Conservation (phyloP, 2,113 vertebrate genomes). For the Rhadina sibilatrix region DNA sequence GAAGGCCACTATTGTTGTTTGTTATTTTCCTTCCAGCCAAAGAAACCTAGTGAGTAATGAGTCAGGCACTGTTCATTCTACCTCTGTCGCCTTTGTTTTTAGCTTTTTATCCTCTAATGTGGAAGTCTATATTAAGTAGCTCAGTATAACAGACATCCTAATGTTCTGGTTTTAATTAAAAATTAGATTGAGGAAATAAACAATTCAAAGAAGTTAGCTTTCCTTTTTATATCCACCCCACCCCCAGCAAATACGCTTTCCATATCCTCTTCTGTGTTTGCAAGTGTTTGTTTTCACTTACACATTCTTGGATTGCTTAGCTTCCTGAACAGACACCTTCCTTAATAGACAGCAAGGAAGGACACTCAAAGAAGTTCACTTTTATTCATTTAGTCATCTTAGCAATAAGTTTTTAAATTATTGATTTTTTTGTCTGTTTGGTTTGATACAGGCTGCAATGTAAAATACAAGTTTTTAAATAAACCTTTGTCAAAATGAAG, state of each 20-base stretch:
- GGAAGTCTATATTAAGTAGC: conserved; percentile 43
- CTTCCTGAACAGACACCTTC: not conserved
- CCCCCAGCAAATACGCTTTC: not conserved
- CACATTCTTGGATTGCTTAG: not conserved
- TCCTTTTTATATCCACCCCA: not conserved
- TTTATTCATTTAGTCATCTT: not conserved
- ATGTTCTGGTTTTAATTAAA: conserved; percentile 58
- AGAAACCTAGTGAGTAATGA: not conserved
- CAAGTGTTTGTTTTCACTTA: not conserved
- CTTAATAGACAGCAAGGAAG: not conserved
- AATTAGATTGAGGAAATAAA: conserved; percentile 47
- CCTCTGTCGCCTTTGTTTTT: not conserved
- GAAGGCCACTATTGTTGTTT: not conserved
- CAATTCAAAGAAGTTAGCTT: conserved; percentile 33
- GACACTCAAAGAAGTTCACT: not conserved
- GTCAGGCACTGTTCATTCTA: not conserved
- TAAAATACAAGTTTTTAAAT: not conserved
- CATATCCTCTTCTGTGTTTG: not conserved
- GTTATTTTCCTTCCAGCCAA: not conserved
- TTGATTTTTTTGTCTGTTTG: not conserved
- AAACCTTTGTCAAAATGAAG: not conserved
- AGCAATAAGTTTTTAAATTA: not conserved
- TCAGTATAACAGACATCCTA: conserved; percentile 10
- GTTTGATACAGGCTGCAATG: not conserved
- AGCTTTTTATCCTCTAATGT: conserved; percentile 21